A percentile compares a stretch with the other conserved stretches of the same genome.
Conservation (phyloP, 1,140 invertebrate genomes). For the Platorchestia sp. region DNA sequence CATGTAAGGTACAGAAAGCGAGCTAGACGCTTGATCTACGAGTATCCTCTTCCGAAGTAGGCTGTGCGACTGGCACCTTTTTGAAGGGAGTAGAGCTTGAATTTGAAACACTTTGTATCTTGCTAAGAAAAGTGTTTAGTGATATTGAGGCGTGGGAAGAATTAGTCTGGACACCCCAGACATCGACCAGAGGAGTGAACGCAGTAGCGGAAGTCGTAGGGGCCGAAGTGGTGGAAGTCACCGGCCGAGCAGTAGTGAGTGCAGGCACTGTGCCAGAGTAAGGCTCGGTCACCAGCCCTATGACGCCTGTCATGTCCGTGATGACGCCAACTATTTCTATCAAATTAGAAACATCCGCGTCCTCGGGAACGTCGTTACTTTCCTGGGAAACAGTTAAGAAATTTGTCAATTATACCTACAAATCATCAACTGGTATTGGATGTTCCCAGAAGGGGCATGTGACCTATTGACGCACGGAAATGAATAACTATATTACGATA, state of each 20-base stretch:
- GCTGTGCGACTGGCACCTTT: not conserved
- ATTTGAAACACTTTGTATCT: not conserved
- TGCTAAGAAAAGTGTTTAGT: not conserved
- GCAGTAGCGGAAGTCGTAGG: not conserved
- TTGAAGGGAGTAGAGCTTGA: not conserved
- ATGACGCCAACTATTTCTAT: conserved; percentile 57
- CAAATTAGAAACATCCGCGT: not conserved
- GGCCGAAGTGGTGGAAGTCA: not conserved
- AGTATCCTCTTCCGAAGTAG: not conserved
- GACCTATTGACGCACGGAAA: no score
- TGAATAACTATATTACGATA: no score
- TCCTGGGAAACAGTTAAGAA: not conserved
- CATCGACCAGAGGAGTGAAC: not conserved
- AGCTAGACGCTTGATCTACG: not conserved
- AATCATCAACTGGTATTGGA: no score
- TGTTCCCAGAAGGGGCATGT: no score
- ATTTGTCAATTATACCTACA: no score
- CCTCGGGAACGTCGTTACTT: conserved; percentile 38
- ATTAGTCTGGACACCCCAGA: not conserved
- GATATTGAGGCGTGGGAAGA: conserved; percentile 44
- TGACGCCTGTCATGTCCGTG: conserved; percentile 56
- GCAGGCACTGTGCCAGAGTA: conserved; percentile 9
- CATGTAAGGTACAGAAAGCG: not conserved
- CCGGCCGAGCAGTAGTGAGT: not conserved
- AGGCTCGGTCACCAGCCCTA: conserved; percentile 53